Evolutionary conservation across 2,797 vertebrate species (phyloP).

Genomic region (Rhinogobio ventralis): DNA sequence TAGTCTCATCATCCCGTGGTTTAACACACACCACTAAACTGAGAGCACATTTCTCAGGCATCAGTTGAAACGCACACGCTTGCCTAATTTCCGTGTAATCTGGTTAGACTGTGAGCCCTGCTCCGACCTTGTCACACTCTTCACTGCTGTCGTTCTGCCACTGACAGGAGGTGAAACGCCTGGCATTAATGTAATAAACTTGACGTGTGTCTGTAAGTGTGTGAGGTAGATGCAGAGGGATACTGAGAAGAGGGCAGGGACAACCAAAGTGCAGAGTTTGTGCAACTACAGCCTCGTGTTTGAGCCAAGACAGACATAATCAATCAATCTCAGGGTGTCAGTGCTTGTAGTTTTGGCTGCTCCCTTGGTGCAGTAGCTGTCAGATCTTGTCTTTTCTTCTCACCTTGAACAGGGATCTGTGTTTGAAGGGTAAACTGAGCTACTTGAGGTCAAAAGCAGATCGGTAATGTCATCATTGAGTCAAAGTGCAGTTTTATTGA

Average conservation of each 20-base stretch:
- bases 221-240: constrained; percentile 7
- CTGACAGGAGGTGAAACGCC: constrained; percentile 55
- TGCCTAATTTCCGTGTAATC: constrained; percentile 55
- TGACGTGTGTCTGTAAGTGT: constrained; percentile 37
- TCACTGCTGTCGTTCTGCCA: constrained; percentile 49
- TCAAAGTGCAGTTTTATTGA: constrained; percentile 8
- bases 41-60: constrained; percentile 51
- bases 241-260: constrained; percentile 28
- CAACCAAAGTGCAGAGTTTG: constrained; percentile 38
- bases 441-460: constrained; percentile 39
- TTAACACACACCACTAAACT: constrained; percentile 20
- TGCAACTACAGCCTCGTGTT: constrained; percentile 42
- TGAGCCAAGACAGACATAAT: constrained; percentile 60
- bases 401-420: constrained; percentile 18
- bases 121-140: constrained; percentile 58
- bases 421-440: constrained; percentile 48
- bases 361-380: constrained; percentile 54
- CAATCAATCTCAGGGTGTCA: constrained; percentile 64
- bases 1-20: constrained; percentile 20
- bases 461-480: constrained; percentile 7
- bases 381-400: constrained; percentile 54
- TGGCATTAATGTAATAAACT: constrained; percentile 59
- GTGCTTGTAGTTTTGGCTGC: constrained; percentile 56
- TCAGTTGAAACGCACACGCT: constrained; percentile 20
- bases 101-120: constrained; percentile 54